Evolutionary conservation across 2,888 invertebrate genomes (phyloP).

Genomic region (Neocrepidodera transversa): DNA sequence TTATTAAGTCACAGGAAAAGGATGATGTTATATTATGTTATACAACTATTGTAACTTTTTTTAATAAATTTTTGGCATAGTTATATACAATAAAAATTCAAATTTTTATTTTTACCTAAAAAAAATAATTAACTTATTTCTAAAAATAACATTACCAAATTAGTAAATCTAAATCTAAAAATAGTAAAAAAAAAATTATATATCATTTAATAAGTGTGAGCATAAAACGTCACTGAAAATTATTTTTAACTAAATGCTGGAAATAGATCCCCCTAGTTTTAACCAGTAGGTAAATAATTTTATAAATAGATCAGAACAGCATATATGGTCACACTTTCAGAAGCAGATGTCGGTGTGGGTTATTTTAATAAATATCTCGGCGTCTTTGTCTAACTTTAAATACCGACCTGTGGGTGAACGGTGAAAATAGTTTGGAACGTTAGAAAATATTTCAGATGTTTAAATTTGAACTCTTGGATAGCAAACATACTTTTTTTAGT

Average conservation of each 20-base stretch:
- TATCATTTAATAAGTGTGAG: slow-evolving; percentile 44
- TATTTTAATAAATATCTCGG: neutral
- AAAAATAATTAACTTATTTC: neutral
- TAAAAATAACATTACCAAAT: slow-evolving; percentile 25
- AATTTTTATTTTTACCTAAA: slow-evolving; percentile 25
- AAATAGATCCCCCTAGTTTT: slow-evolving; percentile 39
- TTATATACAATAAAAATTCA: slow-evolving; percentile 31
- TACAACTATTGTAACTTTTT: slow-evolving; percentile 45
- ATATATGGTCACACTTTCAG: slow-evolving; percentile 44
- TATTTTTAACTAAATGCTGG: slow-evolving; percentile 43
- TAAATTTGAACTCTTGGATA: slow-evolving; percentile 5
- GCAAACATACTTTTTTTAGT: no score
- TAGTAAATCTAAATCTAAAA: slow-evolving; percentile 35
- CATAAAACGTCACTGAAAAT: slow-evolving; percentile 41
- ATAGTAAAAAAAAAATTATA: slow-evolving; percentile 34
- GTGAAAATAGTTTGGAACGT: slow-evolving; percentile 7
- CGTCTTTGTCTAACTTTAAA: slow-evolving; percentile 6
- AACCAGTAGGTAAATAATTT: slow-evolving; percentile 15
- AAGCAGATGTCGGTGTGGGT: neutral
- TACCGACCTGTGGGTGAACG: slow-evolving; percentile 20
- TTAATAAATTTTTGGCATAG: slow-evolving; percentile 45
- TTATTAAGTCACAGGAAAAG: slow-evolving; percentile 37
- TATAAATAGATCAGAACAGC: slow-evolving; percentile 44
- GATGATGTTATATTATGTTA: slow-evolving; percentile 38
- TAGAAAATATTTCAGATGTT: slow-evolving; percentile 16